phyloP scores from a whole-genome alignment of 2,888 invertebrate genomes.

The Drosophila phalerata region DNA sequence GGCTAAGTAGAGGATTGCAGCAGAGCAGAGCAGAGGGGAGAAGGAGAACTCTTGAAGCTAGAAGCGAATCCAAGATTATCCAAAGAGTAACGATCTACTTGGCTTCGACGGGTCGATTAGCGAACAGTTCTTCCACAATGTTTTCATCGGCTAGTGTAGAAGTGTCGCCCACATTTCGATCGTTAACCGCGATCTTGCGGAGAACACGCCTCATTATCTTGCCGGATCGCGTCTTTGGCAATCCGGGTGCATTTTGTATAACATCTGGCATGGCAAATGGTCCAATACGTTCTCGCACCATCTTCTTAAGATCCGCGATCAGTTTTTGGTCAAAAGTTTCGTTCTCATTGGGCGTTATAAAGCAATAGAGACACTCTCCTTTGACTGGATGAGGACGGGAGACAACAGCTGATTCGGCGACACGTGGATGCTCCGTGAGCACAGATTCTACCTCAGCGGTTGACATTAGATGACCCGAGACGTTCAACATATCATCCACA shows the following conservation, averaged over 20 bases:
- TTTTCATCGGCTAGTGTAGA: constrained; percentile 97
- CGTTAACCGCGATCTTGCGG: constrained; percentile 96
- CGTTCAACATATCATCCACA: constrained; percentile 99
- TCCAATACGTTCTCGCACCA: constrained; percentile 96
- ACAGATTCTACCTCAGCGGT: constrained; percentile 97
- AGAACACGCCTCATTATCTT: constrained; percentile 99
- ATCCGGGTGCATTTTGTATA: constrained; percentile 96
- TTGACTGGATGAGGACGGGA: constrained; percentile 97
- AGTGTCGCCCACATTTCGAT: constrained; percentile 95
- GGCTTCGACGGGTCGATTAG: constrained; percentile 88
- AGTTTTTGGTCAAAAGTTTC: constrained; percentile 90
- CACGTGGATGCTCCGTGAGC: constrained; percentile 90
- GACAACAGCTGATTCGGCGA: constrained; percentile 98
- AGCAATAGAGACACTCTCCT: constrained; percentile 98
- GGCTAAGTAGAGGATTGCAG: constrained; percentile 42
- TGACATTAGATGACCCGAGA: constrained; percentile 98
- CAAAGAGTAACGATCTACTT: constrained; percentile 69
- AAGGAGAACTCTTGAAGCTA: constrained; percentile 37
- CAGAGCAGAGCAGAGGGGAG: constrained; percentile 26
- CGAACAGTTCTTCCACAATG: constrained; percentile 93
- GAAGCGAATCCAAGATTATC: constrained; percentile 33
- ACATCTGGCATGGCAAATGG: constrained; percentile 98
- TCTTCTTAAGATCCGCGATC: constrained; percentile 89
- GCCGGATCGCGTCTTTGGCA: constrained; percentile 98
- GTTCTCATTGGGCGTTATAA: constrained; percentile 95